Evolutionary conservation across 2,113 vertebrate genomes (phyloP).

Genomic region (Centropus bengalensis): DNA sequence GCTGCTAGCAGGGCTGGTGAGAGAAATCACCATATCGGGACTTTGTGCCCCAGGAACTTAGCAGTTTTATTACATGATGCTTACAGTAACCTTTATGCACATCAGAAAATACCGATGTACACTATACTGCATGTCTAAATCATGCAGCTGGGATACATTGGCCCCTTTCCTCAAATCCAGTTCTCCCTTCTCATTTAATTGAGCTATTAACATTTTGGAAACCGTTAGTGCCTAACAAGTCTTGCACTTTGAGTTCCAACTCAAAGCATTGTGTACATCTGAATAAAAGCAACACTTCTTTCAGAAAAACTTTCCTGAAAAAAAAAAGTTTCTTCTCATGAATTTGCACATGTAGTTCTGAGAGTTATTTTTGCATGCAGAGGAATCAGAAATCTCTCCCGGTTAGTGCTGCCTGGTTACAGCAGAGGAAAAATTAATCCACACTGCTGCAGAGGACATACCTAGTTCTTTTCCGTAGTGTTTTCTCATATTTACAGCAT

Average conservation of each 20-base stretch:
- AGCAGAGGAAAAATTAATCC: not conserved
- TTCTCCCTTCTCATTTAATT: not conserved
- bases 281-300: not conserved
- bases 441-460: not conserved
- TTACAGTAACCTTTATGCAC: conserved; percentile 2
- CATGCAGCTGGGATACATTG: not conserved
- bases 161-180: not conserved
- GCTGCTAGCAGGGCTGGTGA: not conserved
- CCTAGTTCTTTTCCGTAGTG: not conserved
- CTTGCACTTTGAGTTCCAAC: not conserved
- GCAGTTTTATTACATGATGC: not conserved
- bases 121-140: not conserved
- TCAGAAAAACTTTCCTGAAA: not conserved
- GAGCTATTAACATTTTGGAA: conserved; percentile 38
- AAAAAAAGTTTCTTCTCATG: not conserved
- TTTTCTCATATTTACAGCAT: not conserved
- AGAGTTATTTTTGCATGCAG: not conserved
- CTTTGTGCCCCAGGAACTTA: not conserved
- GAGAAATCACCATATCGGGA: not conserved
- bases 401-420: not conserved
- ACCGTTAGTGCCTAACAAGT: not conserved
- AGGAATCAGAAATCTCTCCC: not conserved
- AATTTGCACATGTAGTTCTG: not conserved
- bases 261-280: not conserved
- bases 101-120: not conserved